Base-by-base conservation (phyloP, 2,888 invertebrate genomes). In the Athripsodes cinereus region DNA sequence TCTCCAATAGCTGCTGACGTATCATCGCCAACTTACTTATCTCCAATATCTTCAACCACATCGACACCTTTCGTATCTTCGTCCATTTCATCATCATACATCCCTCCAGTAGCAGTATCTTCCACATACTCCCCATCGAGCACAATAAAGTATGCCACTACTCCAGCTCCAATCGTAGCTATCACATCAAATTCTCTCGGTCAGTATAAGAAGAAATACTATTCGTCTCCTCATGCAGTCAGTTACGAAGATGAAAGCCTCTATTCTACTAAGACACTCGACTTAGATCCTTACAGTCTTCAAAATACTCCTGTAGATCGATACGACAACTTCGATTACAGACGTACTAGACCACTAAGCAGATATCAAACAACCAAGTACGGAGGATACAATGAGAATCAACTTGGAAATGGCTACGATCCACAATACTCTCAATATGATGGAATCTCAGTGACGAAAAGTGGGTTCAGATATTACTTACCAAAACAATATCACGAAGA, bases 401-500 rank as follows among this genome's bases (percentile, higher is more conserved):
- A 75, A 59, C 66, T 83, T 20, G 85, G 83, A 10, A 79, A 81
- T 64, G 84, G 82, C 1, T 83, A 83, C 66, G 81, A 82, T 18
- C 80, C 80, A 1, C 84, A 84, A 66, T 82, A 81, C 66, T 72
- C 80, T 5, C 69, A 73, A 20, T 90, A 90, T 66, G 89, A 90
- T 68, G 90, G 90, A n/a, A 81, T 87, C 16, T 84, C 88, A 10
- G 83, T 85, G 18, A 87, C 83, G n/a, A 83, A 84, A 62, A 86
- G 89, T 66, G 91, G 92, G 3, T 92, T 92, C 74, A 81, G 88
- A 50, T 92, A 92, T 71, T 90, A 88, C 69, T 80, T 92, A 57
- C 92, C 91, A 1, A 84, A 87, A 64, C 92, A 92, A 62, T 92
- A 92, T 68, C 92, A 92, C 70, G 92, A 92, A 72, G 89, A 89